These are phyloP conservation scores for Corythucha ciliata DNA, from an alignment of 2,888 invertebrate species.

Conservation along the genomic window DNA sequence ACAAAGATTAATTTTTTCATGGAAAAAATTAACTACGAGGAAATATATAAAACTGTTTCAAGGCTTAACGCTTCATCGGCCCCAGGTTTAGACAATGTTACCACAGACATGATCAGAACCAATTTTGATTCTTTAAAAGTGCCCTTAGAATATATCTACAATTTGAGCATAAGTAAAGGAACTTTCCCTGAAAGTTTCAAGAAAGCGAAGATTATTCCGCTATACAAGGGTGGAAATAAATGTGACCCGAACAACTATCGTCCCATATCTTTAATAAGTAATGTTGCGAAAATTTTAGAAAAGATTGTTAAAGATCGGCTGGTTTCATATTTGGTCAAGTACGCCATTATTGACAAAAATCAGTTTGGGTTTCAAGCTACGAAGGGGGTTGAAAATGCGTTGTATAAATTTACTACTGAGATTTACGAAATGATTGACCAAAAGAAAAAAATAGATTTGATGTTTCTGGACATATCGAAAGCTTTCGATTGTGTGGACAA, in stretches of 20 bases:
- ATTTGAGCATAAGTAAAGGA: conserved; percentile 6
- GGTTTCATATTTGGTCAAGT: neutral
- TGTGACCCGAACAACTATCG: neutral
- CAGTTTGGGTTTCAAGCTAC: conserved; percentile 2
- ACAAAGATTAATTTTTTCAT: too few species aligned
- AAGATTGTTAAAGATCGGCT: neutral
- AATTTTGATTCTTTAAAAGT: neutral
- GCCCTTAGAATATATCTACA: conserved; percentile 30
- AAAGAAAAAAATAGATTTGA: neutral
- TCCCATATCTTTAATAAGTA: conserved; percentile 2
- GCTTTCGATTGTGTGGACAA: conserved; percentile 6
- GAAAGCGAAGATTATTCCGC: conserved; percentile 1
- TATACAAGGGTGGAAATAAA: conserved; percentile 3
- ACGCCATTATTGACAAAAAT: neutral
- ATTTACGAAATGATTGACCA: conserved; percentile 2
- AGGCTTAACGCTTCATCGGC: too few species aligned
- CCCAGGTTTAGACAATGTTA: too few species aligned
- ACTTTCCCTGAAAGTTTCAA: conserved; percentile 6
- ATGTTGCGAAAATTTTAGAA: conserved; percentile 3
- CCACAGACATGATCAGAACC: neutral
- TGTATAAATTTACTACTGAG: neutral
- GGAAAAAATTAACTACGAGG: too few species aligned
- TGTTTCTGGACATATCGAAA: neutral
- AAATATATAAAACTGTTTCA: too few species aligned
- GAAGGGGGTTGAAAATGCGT: conserved; percentile 2